phyloP scores from a whole-genome alignment of 2,113 vertebrate species.

The Amphilophus citrinellus region DNA sequence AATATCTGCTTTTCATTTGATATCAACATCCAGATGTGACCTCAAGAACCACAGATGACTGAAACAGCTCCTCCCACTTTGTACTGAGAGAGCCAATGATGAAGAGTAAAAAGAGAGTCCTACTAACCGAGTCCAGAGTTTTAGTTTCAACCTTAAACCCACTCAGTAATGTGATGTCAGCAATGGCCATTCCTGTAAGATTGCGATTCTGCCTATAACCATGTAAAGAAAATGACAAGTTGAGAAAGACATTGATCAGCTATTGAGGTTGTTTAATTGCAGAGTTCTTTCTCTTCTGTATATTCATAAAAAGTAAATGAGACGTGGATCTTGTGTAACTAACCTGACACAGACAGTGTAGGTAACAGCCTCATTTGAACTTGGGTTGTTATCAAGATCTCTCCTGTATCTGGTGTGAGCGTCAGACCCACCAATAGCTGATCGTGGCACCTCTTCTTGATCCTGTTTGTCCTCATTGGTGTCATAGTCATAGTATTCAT shows the following conservation, averaged over 20 bases:
- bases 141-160: constrained; percentile 80
- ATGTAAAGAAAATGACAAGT: neutral
- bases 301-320: neutral
- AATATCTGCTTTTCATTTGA: neutral
- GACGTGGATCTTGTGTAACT: neutral
- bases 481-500: constrained; percentile 57
- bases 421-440: constrained; percentile 65
- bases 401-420: constrained; percentile 64
- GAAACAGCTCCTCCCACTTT: neutral
- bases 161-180: constrained; percentile 87
- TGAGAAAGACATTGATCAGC: neutral
- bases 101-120: neutral
- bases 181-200: constrained; percentile 87
- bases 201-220: constrained; percentile 67
- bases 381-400: constrained; percentile 31
- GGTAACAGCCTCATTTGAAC: constrained; percentile 18
- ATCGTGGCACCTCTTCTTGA: constrained; percentile 28
- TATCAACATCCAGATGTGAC: constrained; percentile 1
- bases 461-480: neutral
- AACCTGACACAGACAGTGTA: constrained; percentile 80
- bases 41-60: neutral
- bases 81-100: neutral
- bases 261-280: neutral
- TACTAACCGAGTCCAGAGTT: constrained; percentile 83
- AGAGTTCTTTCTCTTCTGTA: neutral